Conservation (phyloP, 2,797 vertebrate species). For the Chaenodraco wilsoni region DNA sequence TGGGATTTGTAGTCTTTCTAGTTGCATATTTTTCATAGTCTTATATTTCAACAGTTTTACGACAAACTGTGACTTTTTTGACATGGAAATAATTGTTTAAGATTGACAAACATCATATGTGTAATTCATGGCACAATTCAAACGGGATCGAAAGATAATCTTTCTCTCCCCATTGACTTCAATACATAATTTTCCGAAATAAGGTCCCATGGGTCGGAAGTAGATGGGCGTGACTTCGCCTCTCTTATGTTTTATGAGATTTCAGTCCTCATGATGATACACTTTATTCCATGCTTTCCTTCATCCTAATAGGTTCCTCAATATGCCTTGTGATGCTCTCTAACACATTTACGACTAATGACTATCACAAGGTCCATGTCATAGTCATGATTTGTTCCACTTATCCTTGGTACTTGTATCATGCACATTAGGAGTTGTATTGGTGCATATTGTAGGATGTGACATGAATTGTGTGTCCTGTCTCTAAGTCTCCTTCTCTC, state of each 20-base stretch:
- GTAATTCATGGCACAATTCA: too few relatives aligned
- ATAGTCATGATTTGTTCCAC: conserved; percentile 35
- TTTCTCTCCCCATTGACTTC: too few relatives aligned
- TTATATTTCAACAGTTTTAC: too few relatives aligned
- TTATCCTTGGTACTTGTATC: conserved; percentile 8
- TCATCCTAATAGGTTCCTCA: not conserved
- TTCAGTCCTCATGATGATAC: conserved; percentile 13
- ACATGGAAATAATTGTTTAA: too few relatives aligned
- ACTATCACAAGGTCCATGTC: conserved; percentile 29
- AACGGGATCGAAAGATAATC: too few relatives aligned
- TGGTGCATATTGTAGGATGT: conserved; percentile 43
- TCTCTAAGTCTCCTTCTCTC: conserved; percentile 51
- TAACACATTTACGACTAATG: conserved; percentile 22
- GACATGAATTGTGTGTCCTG: conserved; percentile 55
- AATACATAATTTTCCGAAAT: too few relatives aligned
- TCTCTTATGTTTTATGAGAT: conserved; percentile 18
- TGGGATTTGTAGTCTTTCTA: too few relatives aligned
- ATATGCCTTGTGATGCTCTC: conserved; percentile 30
- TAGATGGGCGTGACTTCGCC: too few relatives aligned
- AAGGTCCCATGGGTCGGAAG: too few relatives aligned
- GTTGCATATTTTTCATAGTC: too few relatives aligned
- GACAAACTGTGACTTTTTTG: too few relatives aligned
- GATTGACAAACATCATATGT: too few relatives aligned
- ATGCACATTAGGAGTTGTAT: conserved; percentile 26
- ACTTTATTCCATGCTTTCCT: conserved; percentile 9